Percentiles rank a stretch among this genome's conserved stretches.
phyloP scores from a whole-genome alignment of 1,140 invertebrate genomes.

The Aphelinus atriplicis region DNA sequence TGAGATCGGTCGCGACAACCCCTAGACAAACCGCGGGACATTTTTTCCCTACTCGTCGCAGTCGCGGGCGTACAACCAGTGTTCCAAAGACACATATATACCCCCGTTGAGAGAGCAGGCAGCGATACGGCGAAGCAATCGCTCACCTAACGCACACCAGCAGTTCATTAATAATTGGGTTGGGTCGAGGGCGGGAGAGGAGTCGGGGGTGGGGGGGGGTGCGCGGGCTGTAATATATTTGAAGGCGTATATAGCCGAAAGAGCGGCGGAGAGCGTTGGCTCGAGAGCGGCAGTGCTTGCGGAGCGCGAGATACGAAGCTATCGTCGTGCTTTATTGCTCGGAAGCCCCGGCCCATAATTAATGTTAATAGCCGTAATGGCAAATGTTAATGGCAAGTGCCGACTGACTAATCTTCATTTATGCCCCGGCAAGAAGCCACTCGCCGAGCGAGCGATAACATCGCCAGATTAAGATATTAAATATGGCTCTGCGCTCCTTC shows the following conservation, averaged over 20 bases:
- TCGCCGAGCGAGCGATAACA: constrained; percentile 51
- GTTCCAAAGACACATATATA: no score
- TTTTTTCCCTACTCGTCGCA: no score
- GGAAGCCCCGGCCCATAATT: constrained; percentile 47
- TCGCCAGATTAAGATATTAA: constrained; percentile 58
- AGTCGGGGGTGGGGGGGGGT: neutral
- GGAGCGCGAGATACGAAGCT: constrained; percentile 24
- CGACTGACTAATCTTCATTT: constrained; percentile 59
- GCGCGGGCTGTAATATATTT: constrained; percentile 9
- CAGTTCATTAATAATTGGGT: neutral
- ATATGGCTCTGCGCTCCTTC: constrained; percentile 43
- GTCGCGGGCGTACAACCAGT: no score
- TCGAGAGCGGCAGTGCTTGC: neutral
- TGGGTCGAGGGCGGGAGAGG: neutral
- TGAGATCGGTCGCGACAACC: no score
- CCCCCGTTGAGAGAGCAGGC: no score
- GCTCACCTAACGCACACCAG: neutral
- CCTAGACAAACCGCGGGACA: no score
- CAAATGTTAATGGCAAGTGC: constrained; percentile 59
- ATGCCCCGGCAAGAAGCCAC: constrained; percentile 53
- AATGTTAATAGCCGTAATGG: constrained; percentile 57
- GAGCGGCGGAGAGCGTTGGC: neutral
- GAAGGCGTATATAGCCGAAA: neutral
- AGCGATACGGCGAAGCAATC: neutral
- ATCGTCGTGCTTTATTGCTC: constrained; percentile 43